Percentiles rank a stretch among this genome's conserved stretches.
Conservation (phyloP, 2,888 invertebrate species). For the Heliconius ethilla region DNA sequence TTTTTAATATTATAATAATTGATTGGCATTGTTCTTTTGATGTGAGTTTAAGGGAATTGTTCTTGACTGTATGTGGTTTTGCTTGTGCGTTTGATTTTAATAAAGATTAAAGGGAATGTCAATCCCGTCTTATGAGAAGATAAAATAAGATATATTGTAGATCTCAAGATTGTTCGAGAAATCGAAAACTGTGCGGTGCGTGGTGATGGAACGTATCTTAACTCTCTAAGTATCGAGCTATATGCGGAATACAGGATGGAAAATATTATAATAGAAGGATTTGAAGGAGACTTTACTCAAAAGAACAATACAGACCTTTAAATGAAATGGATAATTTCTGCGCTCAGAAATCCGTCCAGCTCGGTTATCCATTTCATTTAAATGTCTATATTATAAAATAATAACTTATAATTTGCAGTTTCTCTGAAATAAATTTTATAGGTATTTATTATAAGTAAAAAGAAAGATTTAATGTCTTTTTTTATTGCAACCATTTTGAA, state of each 20-base stretch:
- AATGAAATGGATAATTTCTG: not conserved
- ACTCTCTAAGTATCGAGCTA: no score
- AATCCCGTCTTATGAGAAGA: not conserved
- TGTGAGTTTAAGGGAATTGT: not conserved
- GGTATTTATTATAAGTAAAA: not conserved
- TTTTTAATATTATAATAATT: slow-evolving; percentile 15
- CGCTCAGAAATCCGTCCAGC: not conserved
- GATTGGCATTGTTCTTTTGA: slow-evolving; percentile 13
- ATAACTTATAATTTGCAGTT: not conserved
- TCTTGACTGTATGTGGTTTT: slow-evolving; percentile 1
- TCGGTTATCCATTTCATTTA: not conserved
- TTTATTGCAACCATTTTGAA: not conserved
- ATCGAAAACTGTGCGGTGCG: no score
- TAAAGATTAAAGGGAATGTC: not conserved
- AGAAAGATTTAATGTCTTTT: not conserved
- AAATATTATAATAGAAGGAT: no score
- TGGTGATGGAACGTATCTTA: no score
- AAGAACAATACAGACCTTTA: no score
- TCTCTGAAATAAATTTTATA: not conserved
- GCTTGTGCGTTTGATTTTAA: not conserved
- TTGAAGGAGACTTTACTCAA: no score
- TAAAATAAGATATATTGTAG: no score
- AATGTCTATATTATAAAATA: not conserved
- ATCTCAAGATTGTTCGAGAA: no score
- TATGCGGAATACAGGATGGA: no score